A percentile compares a stretch with the other conserved stretches of the same genome.
phyloP scores from a whole-genome alignment of 2,888 invertebrate genomes.

The Hedya salicella region DNA sequence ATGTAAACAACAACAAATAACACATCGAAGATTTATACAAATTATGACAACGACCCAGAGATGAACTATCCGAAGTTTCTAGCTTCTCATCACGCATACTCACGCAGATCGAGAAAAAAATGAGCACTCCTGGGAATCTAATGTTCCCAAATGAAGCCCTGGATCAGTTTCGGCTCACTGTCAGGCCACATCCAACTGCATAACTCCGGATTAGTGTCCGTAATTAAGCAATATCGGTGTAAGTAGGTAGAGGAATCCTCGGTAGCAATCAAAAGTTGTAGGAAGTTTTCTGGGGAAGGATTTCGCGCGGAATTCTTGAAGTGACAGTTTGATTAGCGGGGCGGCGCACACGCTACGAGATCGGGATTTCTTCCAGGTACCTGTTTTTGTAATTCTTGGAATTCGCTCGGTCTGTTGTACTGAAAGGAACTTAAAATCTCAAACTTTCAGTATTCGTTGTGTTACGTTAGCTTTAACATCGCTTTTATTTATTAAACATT shows the following conservation, averaged over 20 bases:
- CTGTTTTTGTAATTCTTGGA: slow-evolving; percentile 75
- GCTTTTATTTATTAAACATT: no score
- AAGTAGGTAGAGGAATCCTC: slow-evolving; percentile 74
- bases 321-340: slow-evolving; percentile 85
- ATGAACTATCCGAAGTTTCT: no score
- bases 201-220: slow-evolving; percentile 58
- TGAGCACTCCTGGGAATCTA: no score
- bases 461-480: background rate
- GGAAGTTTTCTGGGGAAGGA: slow-evolving; percentile 80
- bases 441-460: background rate
- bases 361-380: slow-evolving; percentile 43
- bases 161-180: background rate
- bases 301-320: slow-evolving; percentile 83
- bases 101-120: no score
- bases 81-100: no score
- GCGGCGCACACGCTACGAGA: slow-evolving; percentile 75
- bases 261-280: slow-evolving; percentile 82
- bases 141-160: no score
- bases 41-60: no score
- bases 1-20: no score
- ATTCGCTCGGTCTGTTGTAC: slow-evolving; percentile 69
- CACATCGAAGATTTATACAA: no score
- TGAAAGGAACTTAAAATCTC: slow-evolving; percentile 55
- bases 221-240: slow-evolving; percentile 79
- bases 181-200: slow-evolving; percentile 3